Conservation (phyloP, 2,888 invertebrate genomes). For the Dimorphilus gyrociliatus region DNA sequence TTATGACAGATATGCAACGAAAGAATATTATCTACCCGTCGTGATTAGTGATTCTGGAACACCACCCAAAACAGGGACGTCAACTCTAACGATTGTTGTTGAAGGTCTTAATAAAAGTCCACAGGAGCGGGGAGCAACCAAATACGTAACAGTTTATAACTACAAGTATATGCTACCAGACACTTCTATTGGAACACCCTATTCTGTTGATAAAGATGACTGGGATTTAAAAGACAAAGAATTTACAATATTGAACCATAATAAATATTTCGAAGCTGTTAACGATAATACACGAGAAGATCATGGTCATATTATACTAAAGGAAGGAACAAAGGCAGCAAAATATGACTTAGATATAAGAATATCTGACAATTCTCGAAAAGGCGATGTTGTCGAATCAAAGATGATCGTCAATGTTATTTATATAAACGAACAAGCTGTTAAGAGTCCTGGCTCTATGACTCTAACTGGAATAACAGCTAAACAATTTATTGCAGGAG, state of each 20-base stretch:
- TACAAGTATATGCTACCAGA: slow-evolving; percentile 52
- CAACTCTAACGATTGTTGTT: slow-evolving; percentile 81
- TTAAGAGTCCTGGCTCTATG: slow-evolving; percentile 83
- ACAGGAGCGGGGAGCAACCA: slow-evolving; percentile 78
- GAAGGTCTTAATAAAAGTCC: slow-evolving; percentile 75
- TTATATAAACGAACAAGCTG: slow-evolving; percentile 84
- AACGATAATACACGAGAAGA: too few relatives aligned
- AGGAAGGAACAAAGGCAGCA: slow-evolving; percentile 74
- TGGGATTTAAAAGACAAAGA: slow-evolving; percentile 96
- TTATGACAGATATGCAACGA: slow-evolving; percentile 85
- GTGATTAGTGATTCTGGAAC: slow-evolving; percentile 91
- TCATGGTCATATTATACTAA: slow-evolving; percentile 88
- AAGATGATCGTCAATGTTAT: slow-evolving; percentile 85
- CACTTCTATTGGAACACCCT: slow-evolving; percentile 59
- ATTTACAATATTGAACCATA: too few relatives aligned
- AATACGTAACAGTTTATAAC: slow-evolving; percentile 75
- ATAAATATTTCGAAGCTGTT: too few relatives aligned
- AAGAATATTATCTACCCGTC: slow-evolving; percentile 86
- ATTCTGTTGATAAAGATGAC: slow-evolving; percentile 90
- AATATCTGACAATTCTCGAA: slow-evolving; percentile 59
- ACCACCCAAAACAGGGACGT: slow-evolving; percentile 74
- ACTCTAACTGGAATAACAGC: slow-evolving; percentile 66
- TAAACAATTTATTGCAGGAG: slow-evolving; percentile 77
- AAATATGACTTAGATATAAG: slow-evolving; percentile 56
- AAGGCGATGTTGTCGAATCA: slow-evolving; percentile 68